phyloP scores from a whole-genome alignment of 2,888 invertebrate genomes.

The Napeogenes inachia region DNA sequence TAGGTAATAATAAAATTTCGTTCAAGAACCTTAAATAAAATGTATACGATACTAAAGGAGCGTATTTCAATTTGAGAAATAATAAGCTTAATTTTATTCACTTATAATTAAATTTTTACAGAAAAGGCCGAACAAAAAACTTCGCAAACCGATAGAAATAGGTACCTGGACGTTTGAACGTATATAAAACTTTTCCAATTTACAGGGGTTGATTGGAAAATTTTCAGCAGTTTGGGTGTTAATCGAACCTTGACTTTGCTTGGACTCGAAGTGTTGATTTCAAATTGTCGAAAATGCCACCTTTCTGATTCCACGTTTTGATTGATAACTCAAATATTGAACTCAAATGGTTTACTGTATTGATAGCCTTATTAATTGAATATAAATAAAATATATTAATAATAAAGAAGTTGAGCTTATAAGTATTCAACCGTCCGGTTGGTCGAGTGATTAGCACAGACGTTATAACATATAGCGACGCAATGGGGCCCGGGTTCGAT shows the following conservation, averaged over 20 bases:
- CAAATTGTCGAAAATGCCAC: slow-evolving; percentile 28
- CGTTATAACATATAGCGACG: too few relatives aligned
- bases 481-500: too few relatives aligned
- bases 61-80: neutral
- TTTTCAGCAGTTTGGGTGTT: slow-evolving; percentile 74
- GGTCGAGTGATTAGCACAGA: too few relatives aligned
- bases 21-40: too few relatives aligned
- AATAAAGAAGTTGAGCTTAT: too few relatives aligned
- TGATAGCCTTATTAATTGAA: neutral
- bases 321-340: slow-evolving; percentile 7
- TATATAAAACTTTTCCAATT: slow-evolving; percentile 78
- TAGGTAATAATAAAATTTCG: too few relatives aligned
- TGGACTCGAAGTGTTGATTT: slow-evolving; percentile 53
- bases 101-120: slow-evolving; percentile 28
- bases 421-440: too few relatives aligned
- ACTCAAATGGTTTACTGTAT: neutral
- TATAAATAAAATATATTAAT: too few relatives aligned
- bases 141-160: slow-evolving; percentile 64
- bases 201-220: slow-evolving; percentile 75
- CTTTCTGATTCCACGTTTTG: slow-evolving; percentile 5
- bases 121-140: slow-evolving; percentile 55
- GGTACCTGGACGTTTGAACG: slow-evolving; percentile 74
- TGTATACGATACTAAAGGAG: too few relatives aligned
- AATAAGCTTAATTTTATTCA: slow-evolving; percentile 18
- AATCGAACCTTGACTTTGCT: slow-evolving; percentile 69